A percentile compares a stretch with the other conserved stretches of the same genome.
Conservation (phyloP, 2,797 vertebrate species). For the Rhincodon typus region DNA sequence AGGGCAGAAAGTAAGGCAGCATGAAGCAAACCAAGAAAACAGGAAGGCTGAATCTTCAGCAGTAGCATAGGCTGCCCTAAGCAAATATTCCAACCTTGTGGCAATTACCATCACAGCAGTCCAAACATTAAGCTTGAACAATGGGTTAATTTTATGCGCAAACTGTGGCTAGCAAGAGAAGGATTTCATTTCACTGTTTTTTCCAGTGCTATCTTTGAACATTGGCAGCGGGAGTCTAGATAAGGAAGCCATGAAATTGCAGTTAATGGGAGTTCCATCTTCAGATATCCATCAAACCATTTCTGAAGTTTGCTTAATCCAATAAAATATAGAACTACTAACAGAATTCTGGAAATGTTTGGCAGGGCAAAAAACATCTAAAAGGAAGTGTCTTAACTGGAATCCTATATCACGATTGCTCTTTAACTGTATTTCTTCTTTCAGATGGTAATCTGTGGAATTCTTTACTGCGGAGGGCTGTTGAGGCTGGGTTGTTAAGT, state of each 20-base stretch:
- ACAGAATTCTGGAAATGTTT: neutral
- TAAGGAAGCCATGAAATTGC: neutral
- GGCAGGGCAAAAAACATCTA: neutral
- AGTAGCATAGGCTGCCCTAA: neutral
- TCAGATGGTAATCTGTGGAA: too few species aligned
- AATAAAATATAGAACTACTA: neutral
- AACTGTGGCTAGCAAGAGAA: neutral
- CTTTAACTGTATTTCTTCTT: neutral
- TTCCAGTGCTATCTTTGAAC: neutral
- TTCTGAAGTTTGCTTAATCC: neutral
- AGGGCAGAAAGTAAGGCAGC: neutral
- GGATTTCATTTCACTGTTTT: neutral
- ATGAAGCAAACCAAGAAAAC: neutral
- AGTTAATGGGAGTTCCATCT: neutral
- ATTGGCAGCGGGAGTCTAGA: neutral
- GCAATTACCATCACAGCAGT: neutral
- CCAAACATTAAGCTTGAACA: neutral
- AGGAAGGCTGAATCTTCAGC: neutral
- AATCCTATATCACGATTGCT: neutral
- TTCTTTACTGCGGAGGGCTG: too few species aligned
- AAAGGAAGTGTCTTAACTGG: neutral
- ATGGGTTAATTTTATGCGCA: neutral
- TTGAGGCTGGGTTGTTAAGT: too few species aligned
- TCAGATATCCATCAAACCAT: neutral
- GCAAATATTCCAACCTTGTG: neutral